Evolutionary conservation across 2,797 vertebrate genomes (phyloP).

Genomic region (Poeciliopsis infans): DNA sequence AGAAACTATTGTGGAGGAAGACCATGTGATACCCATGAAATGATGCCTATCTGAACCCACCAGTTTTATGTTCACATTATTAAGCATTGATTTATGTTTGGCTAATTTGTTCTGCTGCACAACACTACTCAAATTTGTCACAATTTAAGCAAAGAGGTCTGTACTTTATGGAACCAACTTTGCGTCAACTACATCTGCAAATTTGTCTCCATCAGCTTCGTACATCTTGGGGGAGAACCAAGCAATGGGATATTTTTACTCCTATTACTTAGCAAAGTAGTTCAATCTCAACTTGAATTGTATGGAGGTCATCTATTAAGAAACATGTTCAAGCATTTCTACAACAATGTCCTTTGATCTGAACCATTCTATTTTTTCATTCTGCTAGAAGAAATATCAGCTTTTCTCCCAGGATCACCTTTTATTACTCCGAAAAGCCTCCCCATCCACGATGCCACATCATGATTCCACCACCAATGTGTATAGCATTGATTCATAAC

Average conservation of each 20-base stretch:
- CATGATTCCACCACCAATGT: not conserved
- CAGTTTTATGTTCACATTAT: conserved; percentile 35
- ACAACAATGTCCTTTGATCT: not conserved
- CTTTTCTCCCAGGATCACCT: not conserved
- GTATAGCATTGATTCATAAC: not conserved
- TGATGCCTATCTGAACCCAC: not conserved
- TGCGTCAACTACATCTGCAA: not conserved
- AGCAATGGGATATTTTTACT: not conserved
- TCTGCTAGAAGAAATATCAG: not conserved
- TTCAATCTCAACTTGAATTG: not conserved
- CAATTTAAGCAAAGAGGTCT: not conserved
- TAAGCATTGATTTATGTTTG: conserved; percentile 27
- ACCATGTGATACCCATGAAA: conserved; percentile 21
- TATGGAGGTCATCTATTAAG: not conserved
- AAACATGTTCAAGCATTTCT: not conserved
- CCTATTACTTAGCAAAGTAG: not conserved
- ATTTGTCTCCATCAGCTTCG: not conserved
- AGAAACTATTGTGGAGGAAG: not conserved
- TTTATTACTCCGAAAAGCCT: not conserved
- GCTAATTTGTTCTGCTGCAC: conserved; percentile 29
- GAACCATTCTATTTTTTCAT: not conserved
- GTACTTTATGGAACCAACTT: not conserved
- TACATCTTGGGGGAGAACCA: not conserved
- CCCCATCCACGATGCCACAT: not conserved
- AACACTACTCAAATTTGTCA: not conserved